Conservation (phyloP, 2,888 invertebrate genomes). For the Synanthedon myopaeformis region DNA sequence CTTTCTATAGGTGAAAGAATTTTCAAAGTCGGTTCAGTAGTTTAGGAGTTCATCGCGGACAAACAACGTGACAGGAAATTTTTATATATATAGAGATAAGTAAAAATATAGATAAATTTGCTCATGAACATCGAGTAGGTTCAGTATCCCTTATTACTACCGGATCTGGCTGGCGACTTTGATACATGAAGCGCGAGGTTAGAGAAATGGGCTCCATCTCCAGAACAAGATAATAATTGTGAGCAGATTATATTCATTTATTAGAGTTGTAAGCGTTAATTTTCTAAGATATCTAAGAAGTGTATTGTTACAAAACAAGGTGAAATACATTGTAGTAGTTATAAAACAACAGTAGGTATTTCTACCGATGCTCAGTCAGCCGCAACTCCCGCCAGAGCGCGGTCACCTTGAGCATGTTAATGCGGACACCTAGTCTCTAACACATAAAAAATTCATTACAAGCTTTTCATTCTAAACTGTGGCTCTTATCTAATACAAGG, state of each 20-base stretch:
- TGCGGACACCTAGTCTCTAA: conserved; percentile 48
- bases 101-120: no score
- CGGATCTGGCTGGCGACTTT: no score
- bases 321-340: conserved; percentile 30
- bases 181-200: no score
- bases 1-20: no score
- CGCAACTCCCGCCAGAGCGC: conserved; percentile 50
- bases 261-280: background rate
- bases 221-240: no score
- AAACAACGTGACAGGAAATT: no score
- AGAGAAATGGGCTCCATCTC: no score
- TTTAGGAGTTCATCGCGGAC: no score
- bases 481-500: conserved; percentile 20
- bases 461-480: conserved; percentile 28
- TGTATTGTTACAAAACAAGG: conserved; percentile 20
- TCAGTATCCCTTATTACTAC: no score
- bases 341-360: conserved; percentile 26
- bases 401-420: conserved; percentile 68
- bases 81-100: no score
- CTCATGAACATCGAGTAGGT: no score
- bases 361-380: conserved; percentile 59
- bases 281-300: conserved; percentile 1
- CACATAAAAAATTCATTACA: conserved; percentile 18
- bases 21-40: no score
- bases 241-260: conserved; percentile 1